Conservation (phyloP, 1,140 invertebrate genomes). For the Camponotus pennsylvanicus region DNA sequence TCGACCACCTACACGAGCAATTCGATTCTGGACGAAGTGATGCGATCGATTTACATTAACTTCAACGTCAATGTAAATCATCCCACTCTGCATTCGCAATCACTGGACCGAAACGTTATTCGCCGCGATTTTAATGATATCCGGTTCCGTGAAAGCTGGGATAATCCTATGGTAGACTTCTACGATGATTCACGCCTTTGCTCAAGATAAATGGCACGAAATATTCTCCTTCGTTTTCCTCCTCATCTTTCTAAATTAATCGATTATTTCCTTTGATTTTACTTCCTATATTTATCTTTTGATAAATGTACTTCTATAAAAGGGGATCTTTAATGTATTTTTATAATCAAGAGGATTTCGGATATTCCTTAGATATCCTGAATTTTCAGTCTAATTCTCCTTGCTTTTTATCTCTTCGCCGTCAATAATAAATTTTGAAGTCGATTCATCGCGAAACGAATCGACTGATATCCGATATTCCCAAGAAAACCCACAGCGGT, state of each 20-base stretch:
- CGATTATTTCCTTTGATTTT: slow-evolving; percentile 46
- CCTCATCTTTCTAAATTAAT: slow-evolving; percentile 21
- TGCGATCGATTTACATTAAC: slow-evolving; percentile 58
- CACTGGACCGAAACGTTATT: slow-evolving; percentile 28
- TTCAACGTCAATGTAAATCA: slow-evolving; percentile 48
- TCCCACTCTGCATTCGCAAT: slow-evolving; percentile 19
- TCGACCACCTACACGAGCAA: slow-evolving; percentile 28
- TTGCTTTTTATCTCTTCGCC: background rate
- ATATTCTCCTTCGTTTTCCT: background rate
- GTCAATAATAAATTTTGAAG: slow-evolving; percentile 18
- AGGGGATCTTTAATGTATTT: background rate
- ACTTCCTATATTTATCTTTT: slow-evolving; percentile 7
- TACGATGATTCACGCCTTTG: slow-evolving; percentile 22
- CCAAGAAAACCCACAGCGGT: slow-evolving; percentile 20
- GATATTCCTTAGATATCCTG: background rate
- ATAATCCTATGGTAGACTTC: slow-evolving; percentile 21
- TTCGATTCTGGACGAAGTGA: slow-evolving; percentile 31
- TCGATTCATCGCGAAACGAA: slow-evolving; percentile 52
- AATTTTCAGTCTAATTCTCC: background rate
- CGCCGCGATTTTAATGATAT: slow-evolving; percentile 51
- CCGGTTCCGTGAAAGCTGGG: slow-evolving; percentile 7
- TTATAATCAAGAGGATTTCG: background rate
- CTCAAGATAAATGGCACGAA: background rate
- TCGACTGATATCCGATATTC: background rate
- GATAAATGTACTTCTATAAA: background rate